These are phyloP conservation scores for Electrophaes corylata DNA, from an alignment of 2,888 invertebrate genomes.

Conservation along the genomic window DNA sequence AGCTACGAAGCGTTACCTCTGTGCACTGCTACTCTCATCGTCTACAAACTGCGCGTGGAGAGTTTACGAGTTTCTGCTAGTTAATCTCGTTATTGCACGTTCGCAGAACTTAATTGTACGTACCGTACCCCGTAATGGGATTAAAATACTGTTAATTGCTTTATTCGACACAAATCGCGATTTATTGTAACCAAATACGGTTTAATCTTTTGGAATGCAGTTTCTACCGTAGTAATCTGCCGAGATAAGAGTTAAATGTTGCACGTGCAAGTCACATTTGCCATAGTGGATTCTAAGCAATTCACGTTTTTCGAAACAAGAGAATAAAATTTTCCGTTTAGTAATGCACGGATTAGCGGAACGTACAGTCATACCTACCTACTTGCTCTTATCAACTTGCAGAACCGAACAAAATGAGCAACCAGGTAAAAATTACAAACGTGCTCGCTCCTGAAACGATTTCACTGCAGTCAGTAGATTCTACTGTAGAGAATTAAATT, in stretches of 20 bases:
- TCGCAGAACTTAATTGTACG: constrained; percentile 51
- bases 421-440: constrained; percentile 23
- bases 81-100: constrained; percentile 62
- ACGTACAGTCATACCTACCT: constrained; percentile 12
- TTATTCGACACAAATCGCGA: constrained; percentile 48
- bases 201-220: constrained; percentile 26
- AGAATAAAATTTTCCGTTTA: constrained; percentile 1
- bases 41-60: constrained; percentile 54
- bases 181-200: constrained; percentile 29
- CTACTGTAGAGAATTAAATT: constrained; percentile 6
- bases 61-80: constrained; percentile 58
- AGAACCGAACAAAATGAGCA: constrained; percentile 20
- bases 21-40: constrained; percentile 29
- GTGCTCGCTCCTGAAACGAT: constrained; percentile 13
- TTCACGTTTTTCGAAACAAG: constrained; percentile 15
- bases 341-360: constrained; percentile 15
- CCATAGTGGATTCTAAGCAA: constrained; percentile 21
- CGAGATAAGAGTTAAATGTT: constrained; percentile 12
- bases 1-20: constrained; percentile 15
- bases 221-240: constrained; percentile 25
- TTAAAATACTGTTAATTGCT: constrained; percentile 51
- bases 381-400: constrained; percentile 14
- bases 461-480: constrained; percentile 12
- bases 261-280: constrained; percentile 33
- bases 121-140: constrained; percentile 44